Percentiles rank a stretch among this genome's conserved stretches.
Conservation (phyloP, 2,113 vertebrate genomes). For the Neodon shergylaensis region DNA sequence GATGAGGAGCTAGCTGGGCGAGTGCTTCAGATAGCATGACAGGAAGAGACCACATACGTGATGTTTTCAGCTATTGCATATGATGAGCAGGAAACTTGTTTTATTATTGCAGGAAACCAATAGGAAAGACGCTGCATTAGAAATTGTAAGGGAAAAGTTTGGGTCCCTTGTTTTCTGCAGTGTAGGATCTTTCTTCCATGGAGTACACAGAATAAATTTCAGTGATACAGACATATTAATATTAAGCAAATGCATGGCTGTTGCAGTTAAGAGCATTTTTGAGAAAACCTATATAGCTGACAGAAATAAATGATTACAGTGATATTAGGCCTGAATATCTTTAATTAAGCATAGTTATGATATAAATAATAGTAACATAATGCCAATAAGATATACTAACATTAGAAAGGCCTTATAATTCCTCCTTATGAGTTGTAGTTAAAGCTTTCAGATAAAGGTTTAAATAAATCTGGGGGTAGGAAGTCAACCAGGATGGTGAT, state of each 20-base stretch:
- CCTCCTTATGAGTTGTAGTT: not conserved
- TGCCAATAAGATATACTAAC: not conserved
- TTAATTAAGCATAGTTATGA: not conserved
- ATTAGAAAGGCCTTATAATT: constrained; percentile 24
- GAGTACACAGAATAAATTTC: not conserved
- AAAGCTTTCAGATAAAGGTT: constrained; percentile 12
- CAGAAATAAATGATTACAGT: not conserved
- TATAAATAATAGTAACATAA: not conserved
- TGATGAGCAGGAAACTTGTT: not conserved
- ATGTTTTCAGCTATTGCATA: not conserved
- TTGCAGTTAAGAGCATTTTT: not conserved
- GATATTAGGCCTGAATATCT: not conserved
- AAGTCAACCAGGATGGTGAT: not conserved
- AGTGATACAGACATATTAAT: not conserved
- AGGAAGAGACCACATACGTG: not conserved
- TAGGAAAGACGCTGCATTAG: not conserved
- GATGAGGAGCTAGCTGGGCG: not conserved
- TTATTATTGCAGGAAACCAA: constrained; percentile 8
- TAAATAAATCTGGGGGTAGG: not conserved
- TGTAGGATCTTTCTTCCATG: not conserved
- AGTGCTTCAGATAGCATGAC: not conserved
- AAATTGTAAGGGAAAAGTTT: not conserved
- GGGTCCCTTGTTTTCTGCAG: not conserved
- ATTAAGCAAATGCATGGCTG: not conserved
- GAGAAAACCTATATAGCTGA: constrained; percentile 6